Conservation (phyloP, 2,113 vertebrate species). For the Phodopus roborovskii region DNA sequence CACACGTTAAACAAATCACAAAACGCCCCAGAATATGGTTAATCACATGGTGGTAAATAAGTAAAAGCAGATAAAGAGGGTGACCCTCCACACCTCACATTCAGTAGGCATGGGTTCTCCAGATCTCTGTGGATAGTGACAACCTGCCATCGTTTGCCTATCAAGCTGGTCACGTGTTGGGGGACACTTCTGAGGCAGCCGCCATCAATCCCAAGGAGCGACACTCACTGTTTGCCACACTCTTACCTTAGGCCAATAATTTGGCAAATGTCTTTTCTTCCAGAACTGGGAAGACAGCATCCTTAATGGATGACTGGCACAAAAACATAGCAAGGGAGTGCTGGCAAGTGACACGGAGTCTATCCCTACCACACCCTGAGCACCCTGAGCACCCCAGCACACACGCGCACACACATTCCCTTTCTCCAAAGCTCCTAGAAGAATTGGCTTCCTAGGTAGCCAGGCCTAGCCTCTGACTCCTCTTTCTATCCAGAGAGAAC, state of each 20-base stretch:
- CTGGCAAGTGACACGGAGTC: not conserved
- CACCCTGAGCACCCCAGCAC: too few relatives aligned
- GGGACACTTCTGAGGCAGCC: not conserved
- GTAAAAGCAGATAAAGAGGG: too few relatives aligned
- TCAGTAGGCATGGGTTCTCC: not conserved
- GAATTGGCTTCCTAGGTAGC: not conserved
- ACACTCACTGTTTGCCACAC: too few relatives aligned
- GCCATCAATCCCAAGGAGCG: not conserved
- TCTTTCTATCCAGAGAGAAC: too few relatives aligned
- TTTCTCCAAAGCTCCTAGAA: not conserved
- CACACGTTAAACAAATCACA: not conserved
- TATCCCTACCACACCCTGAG: not conserved
- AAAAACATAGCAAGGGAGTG: rapidly evolving
- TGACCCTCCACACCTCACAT: rapidly evolving
- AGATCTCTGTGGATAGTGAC: not conserved
- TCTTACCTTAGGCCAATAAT: rapidly evolving
- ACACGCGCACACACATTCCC: rapidly evolving
- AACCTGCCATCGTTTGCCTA: not conserved
- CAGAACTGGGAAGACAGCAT: not conserved
- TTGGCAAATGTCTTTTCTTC: not conserved
- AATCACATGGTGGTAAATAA: not conserved
- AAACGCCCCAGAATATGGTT: not conserved
- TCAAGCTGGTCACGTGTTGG: rapidly evolving
- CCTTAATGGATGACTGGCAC: not conserved
- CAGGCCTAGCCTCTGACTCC: not conserved